These are phyloP conservation scores for Protomyctophum bolini DNA, from an alignment of 2,113 vertebrate genomes.

Conservation along the genomic window DNA sequence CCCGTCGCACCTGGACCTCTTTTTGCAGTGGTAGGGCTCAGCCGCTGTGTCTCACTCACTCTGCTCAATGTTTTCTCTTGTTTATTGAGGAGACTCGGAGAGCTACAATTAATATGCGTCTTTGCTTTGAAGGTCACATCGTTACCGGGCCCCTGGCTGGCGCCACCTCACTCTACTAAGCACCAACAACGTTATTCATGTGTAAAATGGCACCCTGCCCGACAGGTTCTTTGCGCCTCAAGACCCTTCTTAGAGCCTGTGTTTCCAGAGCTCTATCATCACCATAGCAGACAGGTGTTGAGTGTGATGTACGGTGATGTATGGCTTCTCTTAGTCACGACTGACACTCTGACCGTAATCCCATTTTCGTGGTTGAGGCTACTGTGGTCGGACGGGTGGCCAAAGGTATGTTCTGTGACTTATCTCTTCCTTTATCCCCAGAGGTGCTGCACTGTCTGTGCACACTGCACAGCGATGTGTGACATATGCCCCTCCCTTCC, in stretches of 20 bases:
- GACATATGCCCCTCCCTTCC: slow-evolving; percentile 28
- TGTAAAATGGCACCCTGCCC: slow-evolving; percentile 12
- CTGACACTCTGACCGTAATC: slow-evolving; percentile 10
- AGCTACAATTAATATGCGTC: background rate
- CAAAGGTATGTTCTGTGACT: slow-evolving; percentile 22
- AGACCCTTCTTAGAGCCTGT: background rate
- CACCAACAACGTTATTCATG: background rate
- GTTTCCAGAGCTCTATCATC: slow-evolving; percentile 17
- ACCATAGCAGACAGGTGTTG: slow-evolving; percentile 32
- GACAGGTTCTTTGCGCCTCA: slow-evolving; percentile 20
- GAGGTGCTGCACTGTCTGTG: slow-evolving; percentile 24
- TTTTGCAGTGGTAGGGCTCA: slow-evolving; percentile 34
- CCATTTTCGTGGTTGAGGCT: slow-evolving; percentile 18
- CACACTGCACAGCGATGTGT: slow-evolving; percentile 34
- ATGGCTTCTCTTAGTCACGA: slow-evolving; percentile 32
- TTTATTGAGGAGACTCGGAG: background rate
- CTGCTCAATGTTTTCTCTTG: background rate
- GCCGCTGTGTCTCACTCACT: background rate
- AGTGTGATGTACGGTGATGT: slow-evolving; percentile 38
- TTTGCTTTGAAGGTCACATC: background rate
- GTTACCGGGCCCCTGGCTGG: too few species aligned
- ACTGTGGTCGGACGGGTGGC: too few species aligned
- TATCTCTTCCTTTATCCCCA: slow-evolving; percentile 29
- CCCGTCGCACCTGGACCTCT: slow-evolving; percentile 44
- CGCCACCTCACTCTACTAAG: too few species aligned